Evolutionary conservation across 2,113 vertebrate genomes (phyloP), one percentile per base, ranked within the genome.

Genomic region (Psettodes erumei): DNA sequence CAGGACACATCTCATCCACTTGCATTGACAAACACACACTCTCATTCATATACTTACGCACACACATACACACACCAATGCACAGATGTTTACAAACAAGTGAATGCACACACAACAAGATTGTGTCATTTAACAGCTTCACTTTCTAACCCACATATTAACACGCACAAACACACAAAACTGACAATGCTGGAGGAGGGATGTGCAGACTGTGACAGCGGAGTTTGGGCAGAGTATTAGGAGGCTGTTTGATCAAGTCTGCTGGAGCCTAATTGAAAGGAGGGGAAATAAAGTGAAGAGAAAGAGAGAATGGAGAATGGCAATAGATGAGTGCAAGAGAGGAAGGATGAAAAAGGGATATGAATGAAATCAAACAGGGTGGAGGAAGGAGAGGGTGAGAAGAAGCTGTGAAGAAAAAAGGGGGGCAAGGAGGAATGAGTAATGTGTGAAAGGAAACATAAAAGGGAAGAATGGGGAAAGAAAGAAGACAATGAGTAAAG

Each of bases 1-100:
- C 79, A 59, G 51, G 28, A 71, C 38, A 38, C 10, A 30, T 48
- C 32, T 63, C 48, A 68, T 42, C 50, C 43, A 10, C 47, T 27
- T 55, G 60, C 43, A 10, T 23, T 53, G 58, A 23, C 18, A 48
- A 30, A 63, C 40, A 21, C 23, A 66, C 43, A 10, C 47, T 27
- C 64, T 60, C 43, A 10, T 23, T 53, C 48, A 23, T 13, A 48
- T 23, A 63, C 40, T 16, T 19, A 66, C 18, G 40, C 61, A 48
- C 23, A 51, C 10, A 13, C 42, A 67, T 33, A 30, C 21, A 62
- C 19, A 54, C 42, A 58, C 35, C 42, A 12, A 23, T 12, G 47
- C 45, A 43, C 53, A 38, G 42, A 47, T 21, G 10, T 6, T n/a
- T n/a, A 59, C n/a, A 56, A 18, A 58, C 67, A 65, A n/a, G 35